These are phyloP conservation scores for Epizoanthus scotinus DNA, from an alignment of 92 coral and sea anemone species.

Conservation along the genomic window DNA sequence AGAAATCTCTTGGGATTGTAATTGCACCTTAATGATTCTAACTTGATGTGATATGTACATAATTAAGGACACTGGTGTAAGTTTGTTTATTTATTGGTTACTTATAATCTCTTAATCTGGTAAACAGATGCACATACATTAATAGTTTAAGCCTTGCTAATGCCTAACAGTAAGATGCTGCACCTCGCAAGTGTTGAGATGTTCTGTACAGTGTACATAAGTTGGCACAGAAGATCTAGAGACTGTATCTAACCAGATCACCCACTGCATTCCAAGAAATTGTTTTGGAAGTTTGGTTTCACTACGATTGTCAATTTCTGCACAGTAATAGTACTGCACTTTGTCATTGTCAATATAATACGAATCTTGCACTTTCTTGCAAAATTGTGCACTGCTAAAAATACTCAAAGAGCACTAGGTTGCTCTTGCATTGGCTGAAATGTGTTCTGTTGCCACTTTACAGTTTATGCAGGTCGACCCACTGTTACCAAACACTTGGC, in stretches of 20 bases:
- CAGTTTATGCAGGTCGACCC: slow-evolving; percentile 40
- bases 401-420: slow-evolving; percentile 16
- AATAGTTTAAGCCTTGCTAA: background rate
- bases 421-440: slow-evolving; percentile 43
- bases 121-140: background rate
- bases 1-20: background rate
- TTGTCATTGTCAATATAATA: background rate
- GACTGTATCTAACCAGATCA: background rate
- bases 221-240: too few relatives aligned
- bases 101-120: background rate
- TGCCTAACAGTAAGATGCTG: background rate
- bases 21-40: background rate
- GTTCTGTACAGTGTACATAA: too few relatives aligned
- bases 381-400: slow-evolving; percentile 14
- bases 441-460: slow-evolving; percentile 41
- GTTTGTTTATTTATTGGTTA: background rate
- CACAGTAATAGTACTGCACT: background rate
- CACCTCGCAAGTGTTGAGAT: too few relatives aligned
- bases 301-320: background rate
- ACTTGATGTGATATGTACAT: background rate
- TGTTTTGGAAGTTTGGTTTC: background rate
- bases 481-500: slow-evolving; percentile 44
- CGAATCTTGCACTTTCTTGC: background rate
- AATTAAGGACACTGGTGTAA: too few relatives aligned
- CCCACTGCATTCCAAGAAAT: background rate